A percentile compares a stretch with the other conserved stretches of the same genome.
These are phyloP conservation scores for Galago senegalensis DNA, from an alignment of 2,797 vertebrate genomes.

Conservation along the genomic window DNA sequence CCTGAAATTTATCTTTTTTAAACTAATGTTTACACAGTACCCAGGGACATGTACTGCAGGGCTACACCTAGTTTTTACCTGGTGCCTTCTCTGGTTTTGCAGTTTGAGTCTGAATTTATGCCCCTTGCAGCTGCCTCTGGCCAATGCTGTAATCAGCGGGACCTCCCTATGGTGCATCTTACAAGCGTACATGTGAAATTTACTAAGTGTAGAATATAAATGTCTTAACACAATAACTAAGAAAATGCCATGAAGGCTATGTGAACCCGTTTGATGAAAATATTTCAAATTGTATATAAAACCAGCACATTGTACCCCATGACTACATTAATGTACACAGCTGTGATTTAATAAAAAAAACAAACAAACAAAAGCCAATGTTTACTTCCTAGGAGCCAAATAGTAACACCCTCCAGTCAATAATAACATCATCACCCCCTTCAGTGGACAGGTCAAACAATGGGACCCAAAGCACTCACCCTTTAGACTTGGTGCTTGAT, in stretches of 20 bases:
- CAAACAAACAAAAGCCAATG: not conserved
- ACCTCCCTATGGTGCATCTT: no score
- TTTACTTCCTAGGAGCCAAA: not conserved
- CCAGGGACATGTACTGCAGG: fast-evolving
- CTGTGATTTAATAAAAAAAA: no score
- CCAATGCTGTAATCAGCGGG: no score
- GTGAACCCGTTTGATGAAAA: no score
- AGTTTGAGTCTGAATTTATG: not conserved
- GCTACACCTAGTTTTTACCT: not conserved
- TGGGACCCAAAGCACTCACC: slow-evolving; percentile 89
- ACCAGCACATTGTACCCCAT: no score
- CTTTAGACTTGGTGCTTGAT: slow-evolving; percentile 99
- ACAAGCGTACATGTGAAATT: no score
- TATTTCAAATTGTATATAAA: no score
- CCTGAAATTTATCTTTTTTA: not conserved
- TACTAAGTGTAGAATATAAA: no score
- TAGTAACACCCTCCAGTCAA: not conserved
- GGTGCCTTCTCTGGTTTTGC: not conserved
- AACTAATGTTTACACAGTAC: not conserved
- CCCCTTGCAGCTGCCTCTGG: not conserved
- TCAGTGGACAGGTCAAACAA: not conserved
- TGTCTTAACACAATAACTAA: no score
- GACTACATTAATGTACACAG: no score
- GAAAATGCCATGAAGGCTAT: no score
- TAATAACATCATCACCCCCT: not conserved